Conservation (phyloP, 2,888 invertebrate genomes). For the Drosophila nr. fundita region DNA sequence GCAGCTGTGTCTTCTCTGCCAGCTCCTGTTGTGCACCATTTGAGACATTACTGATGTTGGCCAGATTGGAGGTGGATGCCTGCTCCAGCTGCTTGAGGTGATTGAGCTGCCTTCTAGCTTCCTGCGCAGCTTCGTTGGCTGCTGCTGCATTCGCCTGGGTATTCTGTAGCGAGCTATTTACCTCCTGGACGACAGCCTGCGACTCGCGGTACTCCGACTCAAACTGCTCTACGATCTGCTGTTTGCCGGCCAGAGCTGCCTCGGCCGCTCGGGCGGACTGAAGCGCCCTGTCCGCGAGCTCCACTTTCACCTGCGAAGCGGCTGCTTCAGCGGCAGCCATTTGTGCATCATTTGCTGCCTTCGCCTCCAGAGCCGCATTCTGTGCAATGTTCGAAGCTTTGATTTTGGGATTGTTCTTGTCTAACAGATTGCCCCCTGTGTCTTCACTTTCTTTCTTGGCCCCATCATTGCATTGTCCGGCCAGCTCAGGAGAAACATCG, state of each 20-base stretch:
- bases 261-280: conserved; percentile 90
- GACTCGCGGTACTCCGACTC: conserved; percentile 89
- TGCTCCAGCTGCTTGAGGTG: conserved; percentile 85
- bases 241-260: conserved; percentile 89
- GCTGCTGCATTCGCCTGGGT: conserved; percentile 88
- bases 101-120: conserved; percentile 86
- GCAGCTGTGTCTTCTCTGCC: conserved; percentile 88
- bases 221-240: conserved; percentile 89
- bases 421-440: not conserved
- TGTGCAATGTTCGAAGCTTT: conserved; percentile 89
- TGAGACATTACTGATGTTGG: conserved; percentile 88
- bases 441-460: conserved; percentile 5
- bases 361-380: conserved; percentile 90
- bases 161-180: conserved; percentile 87
- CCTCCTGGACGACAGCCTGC: conserved; percentile 87
- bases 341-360: conserved; percentile 90
- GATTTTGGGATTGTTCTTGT: conserved; percentile 71
- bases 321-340: conserved; percentile 90
- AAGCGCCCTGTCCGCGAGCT: conserved; percentile 89
- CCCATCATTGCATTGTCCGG: conserved; percentile 4
- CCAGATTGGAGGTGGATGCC: conserved; percentile 86
- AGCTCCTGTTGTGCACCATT: conserved; percentile 88
- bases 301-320: conserved; percentile 89
- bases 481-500: conserved; percentile 20
- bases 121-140: conserved; percentile 87